A percentile compares a stretch with the other conserved stretches of the same genome.
These are phyloP conservation scores for Takifugu flavidus DNA, from an alignment of 2,113 vertebrate genomes.

Conservation along the genomic window DNA sequence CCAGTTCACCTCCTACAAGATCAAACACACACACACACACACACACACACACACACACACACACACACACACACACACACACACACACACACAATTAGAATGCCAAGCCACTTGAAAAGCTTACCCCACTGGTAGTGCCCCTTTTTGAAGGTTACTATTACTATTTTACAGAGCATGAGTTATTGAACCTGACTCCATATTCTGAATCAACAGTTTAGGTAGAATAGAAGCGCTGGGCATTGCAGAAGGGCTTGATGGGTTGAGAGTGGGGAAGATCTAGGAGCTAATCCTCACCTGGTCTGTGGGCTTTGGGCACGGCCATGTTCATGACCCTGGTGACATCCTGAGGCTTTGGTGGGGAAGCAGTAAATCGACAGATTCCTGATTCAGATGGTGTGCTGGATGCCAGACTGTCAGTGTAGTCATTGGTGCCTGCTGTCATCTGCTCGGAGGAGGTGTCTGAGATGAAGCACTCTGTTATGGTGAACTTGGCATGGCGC, in stretches of 20 bases:
- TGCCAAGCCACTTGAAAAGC: too few species aligned
- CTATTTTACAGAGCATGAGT: too few species aligned
- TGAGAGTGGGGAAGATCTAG: neutral
- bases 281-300: constrained; percentile 85
- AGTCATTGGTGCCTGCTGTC: constrained; percentile 97
- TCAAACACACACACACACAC: constrained; percentile 3
- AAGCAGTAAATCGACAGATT: constrained; percentile 97
- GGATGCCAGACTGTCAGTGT: constrained; percentile 97
- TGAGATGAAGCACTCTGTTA: constrained; percentile 99
- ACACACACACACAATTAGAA: too few species aligned
- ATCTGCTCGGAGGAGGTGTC: constrained; percentile 98
- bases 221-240: too few species aligned
- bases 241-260: neutral
- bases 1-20: constrained; percentile 86
- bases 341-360: constrained; percentile 96
- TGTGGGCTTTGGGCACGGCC: constrained; percentile 96
- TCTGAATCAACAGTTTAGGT: neutral
- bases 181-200: too few species aligned
- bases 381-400: constrained; percentile 98
- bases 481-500: constrained; percentile 97
- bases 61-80: too few species aligned
- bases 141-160: too few species aligned
- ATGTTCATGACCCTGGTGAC: constrained; percentile 93
- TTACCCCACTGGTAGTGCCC: too few species aligned
- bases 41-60: neutral